phyloP scores from a whole-genome alignment of 1,140 invertebrate species.

The Galendromus occidentalis region DNA sequence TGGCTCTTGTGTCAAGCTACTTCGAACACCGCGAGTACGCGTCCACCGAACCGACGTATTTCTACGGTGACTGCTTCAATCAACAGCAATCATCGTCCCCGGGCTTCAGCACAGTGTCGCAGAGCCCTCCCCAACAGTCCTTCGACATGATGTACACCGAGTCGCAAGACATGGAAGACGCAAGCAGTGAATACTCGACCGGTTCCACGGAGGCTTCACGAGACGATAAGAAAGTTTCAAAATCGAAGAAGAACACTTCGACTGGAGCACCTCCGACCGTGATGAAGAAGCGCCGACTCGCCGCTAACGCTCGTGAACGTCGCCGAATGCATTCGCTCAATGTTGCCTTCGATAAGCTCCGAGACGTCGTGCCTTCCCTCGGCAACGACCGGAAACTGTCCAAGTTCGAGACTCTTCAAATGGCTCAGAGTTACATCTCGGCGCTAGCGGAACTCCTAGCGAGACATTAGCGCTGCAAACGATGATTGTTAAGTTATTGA shows the following conservation, averaged over 20 bases:
- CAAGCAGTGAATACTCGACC: slow-evolving; percentile 6
- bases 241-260: not conserved
- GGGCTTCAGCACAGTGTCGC: not conserved
- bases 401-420: slow-evolving; percentile 68
- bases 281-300: slow-evolving; percentile 56
- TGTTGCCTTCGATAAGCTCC: slow-evolving; percentile 70
- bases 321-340: slow-evolving; percentile 84
- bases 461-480: not conserved
- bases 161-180: not conserved
- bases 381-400: slow-evolving; percentile 56
- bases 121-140: not conserved
- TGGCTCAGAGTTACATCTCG: slow-evolving; percentile 64
- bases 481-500: too few species aligned
- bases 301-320: slow-evolving; percentile 76
- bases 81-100: not conserved
- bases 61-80: not conserved
- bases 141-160: not conserved
- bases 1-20: slow-evolving; percentile 5
- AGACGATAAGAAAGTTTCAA: not conserved
- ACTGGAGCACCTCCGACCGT: slow-evolving; percentile 28
- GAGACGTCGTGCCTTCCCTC: slow-evolving; percentile 60
- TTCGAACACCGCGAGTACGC: slow-evolving; percentile 5
- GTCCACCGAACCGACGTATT: not conserved
- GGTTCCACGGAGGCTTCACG: not conserved
- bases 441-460: slow-evolving; percentile 42